Percentiles rank a stretch among this genome's conserved stretches.
Evolutionary conservation across 2,113 vertebrate species (phyloP).

Genomic region (Emydocephalus ijimae): DNA sequence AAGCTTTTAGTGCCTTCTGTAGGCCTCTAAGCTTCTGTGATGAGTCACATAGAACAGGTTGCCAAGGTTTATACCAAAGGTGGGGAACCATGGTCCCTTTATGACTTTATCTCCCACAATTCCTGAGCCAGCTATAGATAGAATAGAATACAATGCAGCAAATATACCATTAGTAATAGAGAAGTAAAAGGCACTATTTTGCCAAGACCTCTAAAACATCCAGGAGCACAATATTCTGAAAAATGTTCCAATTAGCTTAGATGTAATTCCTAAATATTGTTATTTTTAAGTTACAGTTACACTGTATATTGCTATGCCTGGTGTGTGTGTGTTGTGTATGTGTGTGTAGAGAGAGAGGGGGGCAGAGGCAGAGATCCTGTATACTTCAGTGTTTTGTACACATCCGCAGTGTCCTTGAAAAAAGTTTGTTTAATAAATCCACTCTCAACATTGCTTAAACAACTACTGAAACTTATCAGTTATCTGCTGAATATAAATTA

Average conservation of each 20-base stretch:
- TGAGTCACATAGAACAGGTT: neutral
- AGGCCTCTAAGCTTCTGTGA: neutral
- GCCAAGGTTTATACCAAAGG: neutral
- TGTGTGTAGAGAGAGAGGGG: neutral
- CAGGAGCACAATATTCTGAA: neutral
- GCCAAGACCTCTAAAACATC: neutral
- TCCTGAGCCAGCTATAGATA: neutral
- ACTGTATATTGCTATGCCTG: neutral
- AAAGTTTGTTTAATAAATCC: slow-evolving; percentile 21
- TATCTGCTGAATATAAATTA: slow-evolving; percentile 12
- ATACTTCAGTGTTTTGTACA: slow-evolving; percentile 14
- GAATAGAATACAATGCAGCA: neutral
- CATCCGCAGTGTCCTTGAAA: slow-evolving; percentile 27
- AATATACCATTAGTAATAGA: neutral
- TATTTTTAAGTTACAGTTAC: neutral
- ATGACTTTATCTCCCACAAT: neutral
- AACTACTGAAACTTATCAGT: slow-evolving; percentile 36
- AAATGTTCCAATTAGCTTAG: neutral
- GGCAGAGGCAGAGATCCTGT: neutral
- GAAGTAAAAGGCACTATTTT: neutral
- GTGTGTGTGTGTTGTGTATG: too few relatives aligned
- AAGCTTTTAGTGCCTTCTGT: neutral
- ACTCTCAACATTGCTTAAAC: slow-evolving; percentile 24
- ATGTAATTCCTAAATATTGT: neutral
- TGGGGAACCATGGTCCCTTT: neutral